Evolutionary conservation across 2,797 vertebrate species (phyloP).

Genomic region (Gorsachius magnificus): DNA sequence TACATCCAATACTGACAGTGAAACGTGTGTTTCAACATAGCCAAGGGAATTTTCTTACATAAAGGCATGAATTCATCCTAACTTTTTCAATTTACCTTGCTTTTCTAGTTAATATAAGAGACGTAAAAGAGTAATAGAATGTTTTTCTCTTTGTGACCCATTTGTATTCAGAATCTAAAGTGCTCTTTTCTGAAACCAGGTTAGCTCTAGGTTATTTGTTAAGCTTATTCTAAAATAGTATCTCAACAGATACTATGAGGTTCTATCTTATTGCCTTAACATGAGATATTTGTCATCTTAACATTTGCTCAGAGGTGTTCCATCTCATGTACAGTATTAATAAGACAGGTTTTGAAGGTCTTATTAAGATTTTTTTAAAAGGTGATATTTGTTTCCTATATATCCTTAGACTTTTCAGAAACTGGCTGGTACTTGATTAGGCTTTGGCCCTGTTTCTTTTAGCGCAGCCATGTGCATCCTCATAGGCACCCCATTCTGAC

Average conservation of each 20-base stretch:
- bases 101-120: background rate
- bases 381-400: background rate
- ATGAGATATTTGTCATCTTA: background rate
- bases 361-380: background rate
- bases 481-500: background rate
- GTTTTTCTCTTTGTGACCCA: background rate
- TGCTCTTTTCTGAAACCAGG: background rate
- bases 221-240: background rate
- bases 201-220: background rate
- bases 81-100: background rate
- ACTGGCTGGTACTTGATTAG: background rate
- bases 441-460: background rate
- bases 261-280: background rate
- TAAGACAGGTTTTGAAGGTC: background rate
- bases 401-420: background rate
- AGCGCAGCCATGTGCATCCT: accelerated
- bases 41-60: background rate
- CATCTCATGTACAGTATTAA: background rate
- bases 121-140: background rate
- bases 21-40: background rate
- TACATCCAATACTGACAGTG: background rate
- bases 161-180: background rate
- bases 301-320: background rate
- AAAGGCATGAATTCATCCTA: background rate
- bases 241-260: background rate